These are phyloP conservation scores for Raja brachyura DNA, from an alignment of 2,113 vertebrate genomes.

Conservation along the genomic window DNA sequence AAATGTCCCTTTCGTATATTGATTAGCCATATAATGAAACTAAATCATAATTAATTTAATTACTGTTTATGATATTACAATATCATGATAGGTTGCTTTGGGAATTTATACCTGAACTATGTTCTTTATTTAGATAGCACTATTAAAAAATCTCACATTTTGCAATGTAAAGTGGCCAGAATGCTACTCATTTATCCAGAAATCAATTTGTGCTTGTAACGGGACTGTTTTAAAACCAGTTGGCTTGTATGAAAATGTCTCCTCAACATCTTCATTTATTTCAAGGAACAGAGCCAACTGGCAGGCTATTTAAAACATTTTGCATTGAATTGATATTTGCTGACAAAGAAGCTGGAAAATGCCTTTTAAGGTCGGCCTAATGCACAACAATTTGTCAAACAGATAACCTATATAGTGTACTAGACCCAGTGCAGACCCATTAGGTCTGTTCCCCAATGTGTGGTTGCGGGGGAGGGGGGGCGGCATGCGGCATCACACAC, in stretches of 20 bases:
- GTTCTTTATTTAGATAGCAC: background rate
- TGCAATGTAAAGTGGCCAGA: background rate
- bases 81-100: background rate
- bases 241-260: background rate
- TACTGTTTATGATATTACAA: background rate
- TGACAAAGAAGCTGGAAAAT: background rate
- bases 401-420: background rate
- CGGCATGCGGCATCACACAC: too few relatives aligned
- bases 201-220: slow-evolving; percentile 19
- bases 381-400: slow-evolving; percentile 4
- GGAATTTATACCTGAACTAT: background rate
- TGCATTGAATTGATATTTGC: background rate
- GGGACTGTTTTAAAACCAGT: background rate
- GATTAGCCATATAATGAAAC: background rate
- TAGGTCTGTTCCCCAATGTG: too few relatives aligned
- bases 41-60: background rate
- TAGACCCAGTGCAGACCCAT: too few relatives aligned
- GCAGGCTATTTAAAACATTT: slow-evolving; percentile 5
- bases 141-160: background rate
- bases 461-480: too few relatives aligned
- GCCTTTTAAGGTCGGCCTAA: background rate
- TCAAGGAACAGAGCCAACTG: slow-evolving; percentile 2
- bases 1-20: too few relatives aligned
- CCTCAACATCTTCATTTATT: background rate
- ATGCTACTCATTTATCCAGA: background rate